Percentiles rank a stretch among this genome's conserved stretches.
Evolutionary conservation across 1,140 invertebrate genomes (phyloP).

Genomic region (Teleopsis dalmanni): DNA sequence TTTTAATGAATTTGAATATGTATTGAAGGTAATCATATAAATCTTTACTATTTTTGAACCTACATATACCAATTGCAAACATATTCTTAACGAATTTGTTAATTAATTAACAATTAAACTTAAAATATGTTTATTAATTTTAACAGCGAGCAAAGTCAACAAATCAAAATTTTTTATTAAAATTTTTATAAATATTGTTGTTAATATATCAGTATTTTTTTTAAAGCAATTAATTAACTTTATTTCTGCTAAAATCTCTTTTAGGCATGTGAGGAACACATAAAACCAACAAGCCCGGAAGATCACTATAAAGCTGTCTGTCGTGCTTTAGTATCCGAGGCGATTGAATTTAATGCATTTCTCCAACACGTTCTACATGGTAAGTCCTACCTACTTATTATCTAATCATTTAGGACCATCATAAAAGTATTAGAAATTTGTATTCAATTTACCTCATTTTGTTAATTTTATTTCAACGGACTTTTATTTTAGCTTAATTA

Average conservation of each 20-base stretch:
- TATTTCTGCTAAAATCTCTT: not conserved
- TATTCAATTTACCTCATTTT: not conserved
- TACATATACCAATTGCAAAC: too few species aligned
- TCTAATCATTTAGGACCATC: not conserved
- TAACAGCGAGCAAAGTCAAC: too few species aligned
- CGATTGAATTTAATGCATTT: constrained; percentile 81
- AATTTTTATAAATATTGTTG: too few species aligned
- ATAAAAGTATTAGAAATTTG: not conserved
- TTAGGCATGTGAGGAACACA: constrained; percentile 39
- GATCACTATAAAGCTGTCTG: constrained; percentile 87
- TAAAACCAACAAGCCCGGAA: constrained; percentile 49
- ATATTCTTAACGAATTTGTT: too few species aligned
- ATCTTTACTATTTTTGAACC: too few species aligned
- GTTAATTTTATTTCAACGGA: constrained; percentile 2
- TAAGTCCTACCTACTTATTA: constrained; percentile 11
- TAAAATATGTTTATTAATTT: too few species aligned
- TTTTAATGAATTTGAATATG: constrained; percentile 43
- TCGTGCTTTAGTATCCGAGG: constrained; percentile 81
- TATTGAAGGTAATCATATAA: constrained; percentile 44
- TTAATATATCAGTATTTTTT: too few species aligned
- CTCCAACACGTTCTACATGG: constrained; percentile 69
- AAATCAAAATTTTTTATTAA: too few species aligned
- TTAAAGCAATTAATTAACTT: too few species aligned
- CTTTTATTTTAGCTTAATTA: not conserved
- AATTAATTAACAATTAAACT: too few species aligned